Conservation (phyloP, 2,797 vertebrate genomes). For the Poliocrania exsul region DNA sequence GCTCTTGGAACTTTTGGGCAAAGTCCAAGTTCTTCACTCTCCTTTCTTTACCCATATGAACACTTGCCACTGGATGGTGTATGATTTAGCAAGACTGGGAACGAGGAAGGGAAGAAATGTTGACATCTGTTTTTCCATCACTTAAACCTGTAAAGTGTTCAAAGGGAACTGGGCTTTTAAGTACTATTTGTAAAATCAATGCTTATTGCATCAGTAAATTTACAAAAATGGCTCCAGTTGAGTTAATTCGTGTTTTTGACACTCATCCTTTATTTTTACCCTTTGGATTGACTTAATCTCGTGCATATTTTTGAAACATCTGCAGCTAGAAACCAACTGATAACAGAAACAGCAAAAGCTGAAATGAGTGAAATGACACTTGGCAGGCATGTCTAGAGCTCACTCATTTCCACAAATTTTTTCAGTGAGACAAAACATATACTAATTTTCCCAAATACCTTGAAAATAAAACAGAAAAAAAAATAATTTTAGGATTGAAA, state of each 20-base stretch:
- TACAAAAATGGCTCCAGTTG: neutral
- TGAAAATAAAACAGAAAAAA: neutral
- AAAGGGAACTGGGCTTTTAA: neutral
- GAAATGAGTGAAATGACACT: neutral
- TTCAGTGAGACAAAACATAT: neutral
- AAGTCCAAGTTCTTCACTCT: neutral
- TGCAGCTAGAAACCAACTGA: neutral
- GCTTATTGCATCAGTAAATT: neutral
- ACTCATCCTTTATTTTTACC: neutral
- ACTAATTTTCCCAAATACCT: neutral
- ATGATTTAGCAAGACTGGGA: neutral
- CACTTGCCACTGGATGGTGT: neutral
- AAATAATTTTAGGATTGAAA: neutral
- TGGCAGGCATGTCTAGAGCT: neutral
- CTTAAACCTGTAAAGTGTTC: neutral
- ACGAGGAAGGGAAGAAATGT: neutral
- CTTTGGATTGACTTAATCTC: neutral
- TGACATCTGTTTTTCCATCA: neutral
- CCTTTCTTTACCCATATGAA: neutral
- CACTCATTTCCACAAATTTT: neutral
- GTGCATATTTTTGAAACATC: neutral
- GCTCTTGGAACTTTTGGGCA: neutral
- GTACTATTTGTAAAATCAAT: neutral
- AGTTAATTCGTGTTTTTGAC: neutral
- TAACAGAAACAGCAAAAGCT: neutral